Base-by-base conservation (phyloP, 2,113 vertebrate species). In the Lampris incognitus region DNA sequence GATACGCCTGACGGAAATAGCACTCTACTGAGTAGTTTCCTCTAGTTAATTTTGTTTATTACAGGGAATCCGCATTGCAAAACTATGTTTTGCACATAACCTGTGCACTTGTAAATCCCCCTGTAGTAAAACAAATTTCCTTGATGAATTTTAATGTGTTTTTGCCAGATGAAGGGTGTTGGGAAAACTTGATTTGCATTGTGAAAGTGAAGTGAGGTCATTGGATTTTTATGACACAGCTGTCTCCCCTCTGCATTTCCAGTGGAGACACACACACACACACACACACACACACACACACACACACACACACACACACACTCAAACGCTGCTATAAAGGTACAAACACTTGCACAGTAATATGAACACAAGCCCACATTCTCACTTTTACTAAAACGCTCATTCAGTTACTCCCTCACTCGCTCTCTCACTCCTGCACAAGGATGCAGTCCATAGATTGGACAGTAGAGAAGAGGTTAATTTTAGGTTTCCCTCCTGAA, bases 201-300 rank as follows among this genome's bases (percentile, higher is more conserved):
- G 71, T 70, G 51, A 36, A 66, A 85, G 66, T 73, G 73, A 85
- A 86, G 71, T 78, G 75, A 61, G 85, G 86, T 89, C 81, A 86
- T 72, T 79, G 79, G 83, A 83, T 78, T 82, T 76, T 70, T 76
- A 51, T 81, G 85, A 71, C 82, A 77, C 85, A 85, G 74, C 74
- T 69, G 76, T 82, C 81, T 38, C 40, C 77, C 24, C 67, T 85
- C 59, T 67, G 63, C 56, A 75, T 83, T 82, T 82, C 85, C 84
- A 84, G 61, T n/a, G 63, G 76, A 84, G 51, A 74, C 24, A 64
- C 36, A 74, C 71, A 69, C 72, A 56, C 73, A 68, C 72, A 70
- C 48, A 36, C n/a, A 56, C 54, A 6, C 54, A 56, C 54, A n/a
- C 49, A 74, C 79, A 72, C 38, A 41, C 9, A 66, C 66, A 74